Evolutionary conservation across 2,113 vertebrate species (phyloP).

Genomic region (Asarcornis scutulata): DNA sequence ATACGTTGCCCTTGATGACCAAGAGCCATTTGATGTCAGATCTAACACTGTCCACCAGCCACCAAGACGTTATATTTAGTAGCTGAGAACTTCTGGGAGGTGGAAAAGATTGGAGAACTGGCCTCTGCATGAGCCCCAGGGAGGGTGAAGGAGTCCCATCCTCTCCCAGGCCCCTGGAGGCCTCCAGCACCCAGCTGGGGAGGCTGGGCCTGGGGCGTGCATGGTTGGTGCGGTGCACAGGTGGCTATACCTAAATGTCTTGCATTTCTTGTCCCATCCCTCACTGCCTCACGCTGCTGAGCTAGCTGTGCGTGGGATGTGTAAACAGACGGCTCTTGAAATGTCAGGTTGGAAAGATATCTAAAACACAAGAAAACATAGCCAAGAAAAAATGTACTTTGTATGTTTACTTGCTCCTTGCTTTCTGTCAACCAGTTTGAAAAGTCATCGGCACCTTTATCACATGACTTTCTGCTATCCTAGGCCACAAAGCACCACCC

Average conservation of each 20-base stretch:
- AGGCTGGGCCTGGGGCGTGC: background rate
- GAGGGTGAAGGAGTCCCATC: background rate
- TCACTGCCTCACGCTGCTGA: background rate
- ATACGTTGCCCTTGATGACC: background rate
- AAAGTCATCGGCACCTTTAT: background rate
- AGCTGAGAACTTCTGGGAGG: background rate
- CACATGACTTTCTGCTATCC: background rate
- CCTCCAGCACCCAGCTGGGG: background rate
- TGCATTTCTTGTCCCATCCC: background rate
- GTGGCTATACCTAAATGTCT: accelerated
- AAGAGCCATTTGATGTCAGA: background rate
- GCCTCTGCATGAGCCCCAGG: accelerated
- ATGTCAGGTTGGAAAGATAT: background rate
- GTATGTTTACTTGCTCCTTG: background rate
- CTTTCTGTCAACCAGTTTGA: background rate
- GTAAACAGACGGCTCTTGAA: slow-evolving; percentile 33
- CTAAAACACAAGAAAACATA: background rate
- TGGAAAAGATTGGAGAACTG: background rate
- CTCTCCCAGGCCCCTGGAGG: accelerated
- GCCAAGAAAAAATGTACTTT: background rate
- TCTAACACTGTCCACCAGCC: background rate
- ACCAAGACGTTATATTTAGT: background rate
- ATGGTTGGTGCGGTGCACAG: background rate
- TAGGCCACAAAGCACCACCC: background rate
- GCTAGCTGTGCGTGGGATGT: background rate